Conservation (phyloP, 1,140 invertebrate genomes). For the Agrypnia vestita region DNA sequence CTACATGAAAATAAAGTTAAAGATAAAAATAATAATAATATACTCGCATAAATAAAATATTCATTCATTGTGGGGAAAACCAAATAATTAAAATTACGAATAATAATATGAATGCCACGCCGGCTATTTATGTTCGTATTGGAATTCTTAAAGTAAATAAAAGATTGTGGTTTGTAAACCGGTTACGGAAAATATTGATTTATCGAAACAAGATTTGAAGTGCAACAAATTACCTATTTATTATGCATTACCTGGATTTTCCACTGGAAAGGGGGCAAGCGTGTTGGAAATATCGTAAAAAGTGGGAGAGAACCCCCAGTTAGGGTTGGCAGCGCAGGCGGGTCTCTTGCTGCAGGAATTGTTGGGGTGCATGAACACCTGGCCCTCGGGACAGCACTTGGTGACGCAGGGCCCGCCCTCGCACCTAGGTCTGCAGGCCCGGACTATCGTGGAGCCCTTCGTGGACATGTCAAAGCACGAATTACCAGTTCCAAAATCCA, state of each 20-base stretch:
- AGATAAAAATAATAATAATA: too few relatives aligned
- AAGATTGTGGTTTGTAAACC: too few relatives aligned
- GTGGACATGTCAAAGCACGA: constrained; percentile 67
- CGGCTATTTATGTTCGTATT: too few relatives aligned
- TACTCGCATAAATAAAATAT: too few relatives aligned
- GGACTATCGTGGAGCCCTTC: constrained; percentile 62
- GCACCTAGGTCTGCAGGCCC: constrained; percentile 65
- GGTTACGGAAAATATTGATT: too few relatives aligned
- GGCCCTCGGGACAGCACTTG: constrained; percentile 70
- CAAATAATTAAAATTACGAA: too few relatives aligned
- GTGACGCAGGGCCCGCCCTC: constrained; percentile 65
- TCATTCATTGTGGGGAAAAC: too few relatives aligned
- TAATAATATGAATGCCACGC: too few relatives aligned
- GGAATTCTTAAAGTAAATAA: too few relatives aligned
- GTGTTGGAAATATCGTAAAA: constrained; percentile 47
- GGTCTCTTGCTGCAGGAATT: background rate
- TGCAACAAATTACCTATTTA: too few relatives aligned
- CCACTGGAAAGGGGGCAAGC: background rate
- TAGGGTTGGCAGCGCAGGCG: constrained; percentile 3
- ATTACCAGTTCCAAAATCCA: constrained; percentile 62
- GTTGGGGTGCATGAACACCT: constrained; percentile 55
- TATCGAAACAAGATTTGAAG: too few relatives aligned
- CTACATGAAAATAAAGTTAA: too few relatives aligned
- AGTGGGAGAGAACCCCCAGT: constrained; percentile 34
- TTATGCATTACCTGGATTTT: constrained; percentile 47